Conservation (phyloP, 30 jellyfish, hydroid and myxozoan genomes). For the Rhopilema esculentum region DNA sequence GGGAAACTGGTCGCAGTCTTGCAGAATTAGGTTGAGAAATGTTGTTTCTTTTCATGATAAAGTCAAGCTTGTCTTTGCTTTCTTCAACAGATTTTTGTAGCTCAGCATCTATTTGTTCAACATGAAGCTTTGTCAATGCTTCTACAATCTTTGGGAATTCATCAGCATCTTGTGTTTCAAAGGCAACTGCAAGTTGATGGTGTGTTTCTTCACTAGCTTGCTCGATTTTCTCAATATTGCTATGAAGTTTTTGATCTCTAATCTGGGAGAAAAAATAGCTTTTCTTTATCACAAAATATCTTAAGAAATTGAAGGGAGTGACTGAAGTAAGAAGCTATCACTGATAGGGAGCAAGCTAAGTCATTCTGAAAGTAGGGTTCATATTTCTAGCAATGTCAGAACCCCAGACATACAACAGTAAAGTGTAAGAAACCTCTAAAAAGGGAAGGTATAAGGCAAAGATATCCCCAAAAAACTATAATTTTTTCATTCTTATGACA, state of each 20-base stretch:
- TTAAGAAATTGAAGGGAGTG: background rate
- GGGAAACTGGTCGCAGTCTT: constrained; percentile 38
- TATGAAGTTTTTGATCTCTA: constrained; percentile 30
- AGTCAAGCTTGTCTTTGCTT: constrained; percentile 46
- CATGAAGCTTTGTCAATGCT: constrained; percentile 49
- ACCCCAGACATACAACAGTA: too few species aligned
- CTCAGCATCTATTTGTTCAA: constrained; percentile 51
- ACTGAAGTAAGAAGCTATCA: too few species aligned
- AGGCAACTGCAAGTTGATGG: constrained; percentile 9
- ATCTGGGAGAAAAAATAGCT: background rate
- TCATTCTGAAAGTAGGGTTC: too few species aligned
- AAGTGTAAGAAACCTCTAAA: too few species aligned
- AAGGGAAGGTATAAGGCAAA: too few species aligned
- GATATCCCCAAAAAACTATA: too few species aligned
- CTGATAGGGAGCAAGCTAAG: too few species aligned
- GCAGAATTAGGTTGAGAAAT: constrained; percentile 37
- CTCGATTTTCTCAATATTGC: constrained; percentile 28
- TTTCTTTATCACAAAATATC: background rate
- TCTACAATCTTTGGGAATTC: constrained; percentile 30
- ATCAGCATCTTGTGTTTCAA: background rate
- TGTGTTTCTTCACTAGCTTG: constrained; percentile 1
- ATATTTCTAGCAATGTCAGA: too few species aligned
- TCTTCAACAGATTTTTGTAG: constrained; percentile 50
- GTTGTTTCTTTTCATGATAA: constrained; percentile 17
- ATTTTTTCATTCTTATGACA: too few species aligned